Evolutionary conservation across 2,797 vertebrate genomes (phyloP).

Genomic region (Tiaroga cobitis): DNA sequence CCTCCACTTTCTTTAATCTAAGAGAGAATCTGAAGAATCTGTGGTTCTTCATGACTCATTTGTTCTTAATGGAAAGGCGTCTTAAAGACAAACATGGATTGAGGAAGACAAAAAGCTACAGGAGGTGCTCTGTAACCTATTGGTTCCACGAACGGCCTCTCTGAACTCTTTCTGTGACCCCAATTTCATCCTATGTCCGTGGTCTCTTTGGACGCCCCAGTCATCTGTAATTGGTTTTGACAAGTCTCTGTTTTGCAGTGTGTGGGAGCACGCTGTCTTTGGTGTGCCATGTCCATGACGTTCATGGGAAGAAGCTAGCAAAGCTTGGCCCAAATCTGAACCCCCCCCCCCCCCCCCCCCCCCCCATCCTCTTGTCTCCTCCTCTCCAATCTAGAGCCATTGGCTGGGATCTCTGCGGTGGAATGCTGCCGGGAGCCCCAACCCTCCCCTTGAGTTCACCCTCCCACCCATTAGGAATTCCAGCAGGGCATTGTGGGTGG

Average conservation of each 20-base stretch:
- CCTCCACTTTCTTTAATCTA: neutral
- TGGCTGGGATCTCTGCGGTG: slow-evolving; percentile 64
- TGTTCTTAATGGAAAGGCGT: slow-evolving; percentile 45
- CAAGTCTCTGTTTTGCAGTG: slow-evolving; percentile 68
- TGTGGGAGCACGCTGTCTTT: slow-evolving; percentile 69
- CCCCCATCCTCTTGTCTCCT: slow-evolving; percentile 46
- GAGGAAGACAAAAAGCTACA: slow-evolving; percentile 66
- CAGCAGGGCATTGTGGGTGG: slow-evolving; percentile 77
- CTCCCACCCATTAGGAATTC: slow-evolving; percentile 71
- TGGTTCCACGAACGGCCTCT: slow-evolving; percentile 66
- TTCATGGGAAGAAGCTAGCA: slow-evolving; percentile 74
- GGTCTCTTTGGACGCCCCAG: slow-evolving; percentile 67
- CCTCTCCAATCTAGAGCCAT: slow-evolving; percentile 58
- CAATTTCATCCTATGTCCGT: slow-evolving; percentile 70
- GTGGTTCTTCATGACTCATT: slow-evolving; percentile 37
- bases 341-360: slow-evolving; percentile 27
- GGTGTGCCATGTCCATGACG: slow-evolving; percentile 64
- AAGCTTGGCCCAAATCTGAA: slow-evolving; percentile 56
- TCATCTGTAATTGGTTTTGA: slow-evolving; percentile 80
- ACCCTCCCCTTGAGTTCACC: slow-evolving; percentile 46
- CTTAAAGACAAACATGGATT: slow-evolving; percentile 61
- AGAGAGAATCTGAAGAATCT: neutral
- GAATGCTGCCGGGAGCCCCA: slow-evolving; percentile 71
- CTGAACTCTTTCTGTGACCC: slow-evolving; percentile 72
- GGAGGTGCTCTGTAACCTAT: slow-evolving; percentile 67